Evolutionary conservation across 1,140 invertebrate genomes (phyloP).

Genomic region (Patella vulgata): DNA sequence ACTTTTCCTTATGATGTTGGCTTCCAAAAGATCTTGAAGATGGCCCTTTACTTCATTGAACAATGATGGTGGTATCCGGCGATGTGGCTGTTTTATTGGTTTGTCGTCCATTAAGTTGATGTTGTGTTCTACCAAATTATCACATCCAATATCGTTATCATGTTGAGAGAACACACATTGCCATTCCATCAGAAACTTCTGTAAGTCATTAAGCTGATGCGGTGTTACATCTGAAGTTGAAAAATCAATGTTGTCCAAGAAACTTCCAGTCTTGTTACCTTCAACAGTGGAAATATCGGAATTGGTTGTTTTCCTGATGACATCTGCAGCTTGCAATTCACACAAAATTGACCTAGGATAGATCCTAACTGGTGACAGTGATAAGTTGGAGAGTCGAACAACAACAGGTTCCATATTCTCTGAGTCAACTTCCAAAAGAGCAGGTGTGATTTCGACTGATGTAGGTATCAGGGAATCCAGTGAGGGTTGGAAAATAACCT

Average conservation of each 20-base stretch:
- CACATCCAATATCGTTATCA: conserved; percentile 19
- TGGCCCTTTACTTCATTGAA: conserved; percentile 21
- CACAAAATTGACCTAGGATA: conserved; percentile 13
- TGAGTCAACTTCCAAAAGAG: neutral
- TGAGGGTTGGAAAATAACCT: neutral
- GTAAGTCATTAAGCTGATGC: conserved; percentile 1
- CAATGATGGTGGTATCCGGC: conserved; percentile 21
- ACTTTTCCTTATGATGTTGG: conserved; percentile 20
- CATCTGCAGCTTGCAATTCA: conserved; percentile 15
- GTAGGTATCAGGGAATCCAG: neutral
- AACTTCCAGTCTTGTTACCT: neutral
- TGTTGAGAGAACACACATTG: conserved; percentile 13
- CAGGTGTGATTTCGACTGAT: neutral
- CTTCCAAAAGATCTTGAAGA: conserved; percentile 14
- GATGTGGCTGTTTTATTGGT: conserved; percentile 20
- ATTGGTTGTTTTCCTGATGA: neutral
- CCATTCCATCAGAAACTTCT: conserved; percentile 3
- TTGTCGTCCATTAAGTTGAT: conserved; percentile 17
- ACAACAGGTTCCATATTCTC: conserved; percentile 1
- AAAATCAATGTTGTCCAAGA: conserved; percentile 7
- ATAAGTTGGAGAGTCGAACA: conserved; percentile 15
- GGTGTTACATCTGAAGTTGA: conserved; percentile 8
- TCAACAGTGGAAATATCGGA: neutral
- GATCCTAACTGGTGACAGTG: conserved; percentile 6
- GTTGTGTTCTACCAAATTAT: conserved; percentile 12